A percentile compares a stretch with the other conserved stretches of the same genome.
Evolutionary conservation across 2,113 vertebrate species (phyloP).

Genomic region (Cyprinus carpio): DNA sequence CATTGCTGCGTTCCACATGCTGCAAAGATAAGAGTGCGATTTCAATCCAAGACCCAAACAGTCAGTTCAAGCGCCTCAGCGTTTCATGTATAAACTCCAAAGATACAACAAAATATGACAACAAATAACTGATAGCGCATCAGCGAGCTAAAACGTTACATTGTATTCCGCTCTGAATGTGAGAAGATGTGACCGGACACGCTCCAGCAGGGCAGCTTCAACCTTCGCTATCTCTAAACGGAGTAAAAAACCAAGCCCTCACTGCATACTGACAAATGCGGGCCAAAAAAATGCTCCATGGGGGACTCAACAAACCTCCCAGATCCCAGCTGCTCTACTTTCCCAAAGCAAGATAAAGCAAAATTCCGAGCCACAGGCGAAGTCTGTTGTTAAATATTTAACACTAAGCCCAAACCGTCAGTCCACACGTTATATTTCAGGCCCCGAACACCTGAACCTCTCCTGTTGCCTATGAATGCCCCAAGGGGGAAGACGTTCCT

Average conservation of each 20-base stretch:
- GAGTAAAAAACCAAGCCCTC: slow-evolving; percentile 54
- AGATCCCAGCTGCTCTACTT: slow-evolving; percentile 39
- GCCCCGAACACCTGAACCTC: slow-evolving; percentile 13
- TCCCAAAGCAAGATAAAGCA: slow-evolving; percentile 34
- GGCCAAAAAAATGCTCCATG: slow-evolving; percentile 57
- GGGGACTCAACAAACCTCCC: slow-evolving; percentile 45
- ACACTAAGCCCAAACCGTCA: slow-evolving; percentile 21
- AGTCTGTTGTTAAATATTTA: slow-evolving; percentile 40
- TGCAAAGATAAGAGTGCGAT: slow-evolving; percentile 59
- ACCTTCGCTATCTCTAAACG: slow-evolving; percentile 57
- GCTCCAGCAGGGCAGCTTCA: slow-evolving; percentile 50
- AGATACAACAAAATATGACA: slow-evolving; percentile 64
- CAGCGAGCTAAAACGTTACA: slow-evolving; percentile 66
- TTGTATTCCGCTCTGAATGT: slow-evolving; percentile 64
- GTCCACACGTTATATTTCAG: slow-evolving; percentile 14
- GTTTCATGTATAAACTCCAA: slow-evolving; percentile 60
- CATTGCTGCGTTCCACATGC: slow-evolving; percentile 36
- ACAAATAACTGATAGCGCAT: slow-evolving; percentile 65
- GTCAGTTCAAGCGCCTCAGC: slow-evolving; percentile 53
- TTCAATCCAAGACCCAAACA: slow-evolving; percentile 44
- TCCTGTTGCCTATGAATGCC: slow-evolving; percentile 1
- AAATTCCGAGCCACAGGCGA: slow-evolving; percentile 21
- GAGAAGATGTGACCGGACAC: slow-evolving; percentile 67
- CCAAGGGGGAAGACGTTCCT: slow-evolving; percentile 67
- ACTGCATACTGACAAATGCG: slow-evolving; percentile 57